Conservation (phyloP, 2,888 invertebrate genomes). For the Chrysomela aeneicollis region DNA sequence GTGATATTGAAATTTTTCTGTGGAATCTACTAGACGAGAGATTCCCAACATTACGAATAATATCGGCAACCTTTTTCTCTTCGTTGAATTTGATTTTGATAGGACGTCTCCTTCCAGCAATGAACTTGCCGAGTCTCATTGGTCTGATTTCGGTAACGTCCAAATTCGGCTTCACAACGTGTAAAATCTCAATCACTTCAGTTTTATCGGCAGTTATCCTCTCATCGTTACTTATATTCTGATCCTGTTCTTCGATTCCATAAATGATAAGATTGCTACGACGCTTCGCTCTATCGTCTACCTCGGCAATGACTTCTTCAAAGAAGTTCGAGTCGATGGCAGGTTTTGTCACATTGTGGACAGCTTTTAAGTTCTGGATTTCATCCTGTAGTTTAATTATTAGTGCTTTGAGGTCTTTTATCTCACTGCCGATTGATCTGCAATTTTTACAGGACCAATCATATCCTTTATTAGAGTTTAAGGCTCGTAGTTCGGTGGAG, state of each 20-base stretch:
- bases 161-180: constrained; percentile 8
- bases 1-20: not conserved
- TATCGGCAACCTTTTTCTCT: constrained; percentile 2
- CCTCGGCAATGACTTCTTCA: constrained; percentile 4
- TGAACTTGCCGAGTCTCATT: not conserved
- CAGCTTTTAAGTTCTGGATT: not conserved
- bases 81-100: not conserved
- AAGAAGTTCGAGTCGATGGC: not conserved
- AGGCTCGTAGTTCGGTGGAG: too few species aligned
- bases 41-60: constrained; percentile 1
- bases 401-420: not conserved
- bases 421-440: not conserved
- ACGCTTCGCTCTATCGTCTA: constrained; percentile 4
- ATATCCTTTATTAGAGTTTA: not conserved
- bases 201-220: not conserved
- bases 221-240: not conserved
- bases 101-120: not conserved
- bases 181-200: constrained; percentile 4
- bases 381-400: not conserved
- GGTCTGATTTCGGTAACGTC: constrained; percentile 6
- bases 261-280: constrained; percentile 8
- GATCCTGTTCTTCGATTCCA: constrained; percentile 2
- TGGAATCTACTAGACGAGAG: not conserved
- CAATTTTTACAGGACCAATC: not conserved
- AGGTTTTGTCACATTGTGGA: not conserved